Percentiles rank a stretch among this genome's conserved stretches.
phyloP scores from a whole-genome alignment of 2,797 vertebrate species.

The Chelonia mydas region DNA sequence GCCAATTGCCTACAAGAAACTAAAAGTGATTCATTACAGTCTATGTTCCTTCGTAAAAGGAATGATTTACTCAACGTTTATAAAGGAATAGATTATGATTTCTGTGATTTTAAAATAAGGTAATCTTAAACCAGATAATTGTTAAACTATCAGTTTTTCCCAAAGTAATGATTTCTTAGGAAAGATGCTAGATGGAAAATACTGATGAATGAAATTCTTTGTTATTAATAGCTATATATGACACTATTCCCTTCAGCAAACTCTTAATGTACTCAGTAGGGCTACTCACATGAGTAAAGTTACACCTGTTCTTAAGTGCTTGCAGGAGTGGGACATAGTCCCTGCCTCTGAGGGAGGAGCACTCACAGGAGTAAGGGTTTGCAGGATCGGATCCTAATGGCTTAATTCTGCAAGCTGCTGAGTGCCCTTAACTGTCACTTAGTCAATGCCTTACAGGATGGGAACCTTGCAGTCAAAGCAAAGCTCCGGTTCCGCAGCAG shows the following conservation, averaged over 20 bases:
- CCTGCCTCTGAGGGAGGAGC: not conserved
- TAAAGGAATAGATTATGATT: accelerated
- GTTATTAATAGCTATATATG: accelerated
- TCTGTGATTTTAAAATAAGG: not conserved
- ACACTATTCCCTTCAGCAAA: not conserved
- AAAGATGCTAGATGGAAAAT: not conserved
- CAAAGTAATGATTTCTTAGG: not conserved
- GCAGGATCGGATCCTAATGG: not conserved
- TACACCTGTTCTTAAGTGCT: too few relatives aligned
- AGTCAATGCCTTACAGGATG: not conserved
- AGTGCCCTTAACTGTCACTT: not conserved
- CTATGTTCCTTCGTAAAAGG: not conserved
- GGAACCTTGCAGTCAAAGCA: not conserved
- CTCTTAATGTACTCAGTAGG: too few relatives aligned
- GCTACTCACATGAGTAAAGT: too few relatives aligned
- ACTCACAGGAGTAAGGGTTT: not conserved
- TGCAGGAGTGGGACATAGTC: not conserved
- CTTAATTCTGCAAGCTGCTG: not conserved
- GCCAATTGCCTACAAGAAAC: not conserved
- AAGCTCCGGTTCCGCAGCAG: not conserved
- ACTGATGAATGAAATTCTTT: not conserved
- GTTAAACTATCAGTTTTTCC: not conserved
- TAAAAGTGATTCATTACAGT: accelerated
- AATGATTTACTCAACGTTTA: not conserved
- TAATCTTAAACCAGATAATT: not conserved